Evolutionary conservation across 2,113 vertebrate genomes (phyloP).

Genomic region (Machaerirhynchus nigripectus): DNA sequence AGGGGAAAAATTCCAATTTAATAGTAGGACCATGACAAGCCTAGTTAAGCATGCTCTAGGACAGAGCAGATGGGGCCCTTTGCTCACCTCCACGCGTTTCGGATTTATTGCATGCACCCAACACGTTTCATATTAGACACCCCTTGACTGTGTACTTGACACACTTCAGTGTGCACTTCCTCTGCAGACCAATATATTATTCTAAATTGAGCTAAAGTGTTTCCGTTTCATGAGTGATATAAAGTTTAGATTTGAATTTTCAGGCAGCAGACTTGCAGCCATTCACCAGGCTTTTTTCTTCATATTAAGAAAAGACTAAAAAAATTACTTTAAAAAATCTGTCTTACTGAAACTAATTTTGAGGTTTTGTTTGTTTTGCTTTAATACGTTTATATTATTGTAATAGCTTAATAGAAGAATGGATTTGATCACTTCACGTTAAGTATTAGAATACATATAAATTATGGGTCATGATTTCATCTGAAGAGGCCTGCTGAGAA

Average conservation of each 20-base stretch:
- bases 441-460: background rate
- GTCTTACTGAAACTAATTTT: background rate
- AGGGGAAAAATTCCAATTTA: constrained; percentile 73
- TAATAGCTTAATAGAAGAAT: background rate
- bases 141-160: constrained; percentile 68
- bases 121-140: constrained; percentile 71
- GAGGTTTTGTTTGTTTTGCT: background rate
- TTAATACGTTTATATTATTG: background rate
- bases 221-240: constrained; percentile 67
- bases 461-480: background rate
- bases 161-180: constrained; percentile 72
- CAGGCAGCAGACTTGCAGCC: background rate
- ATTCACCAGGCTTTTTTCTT: background rate
- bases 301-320: background rate
- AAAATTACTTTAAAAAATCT: background rate
- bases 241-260: constrained; percentile 68
- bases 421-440: background rate
- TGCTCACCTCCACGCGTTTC: constrained; percentile 43
- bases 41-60: constrained; percentile 65
- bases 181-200: constrained; percentile 77
- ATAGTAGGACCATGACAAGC: constrained; percentile 71
- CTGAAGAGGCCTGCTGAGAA: background rate
- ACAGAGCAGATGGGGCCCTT: constrained; percentile 63
- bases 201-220: constrained; percentile 77
- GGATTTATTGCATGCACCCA: constrained; percentile 72